These are phyloP conservation scores for Parazoanthus swiftii DNA, from an alignment of 92 coral and sea anemone genomes.

Conservation along the genomic window DNA sequence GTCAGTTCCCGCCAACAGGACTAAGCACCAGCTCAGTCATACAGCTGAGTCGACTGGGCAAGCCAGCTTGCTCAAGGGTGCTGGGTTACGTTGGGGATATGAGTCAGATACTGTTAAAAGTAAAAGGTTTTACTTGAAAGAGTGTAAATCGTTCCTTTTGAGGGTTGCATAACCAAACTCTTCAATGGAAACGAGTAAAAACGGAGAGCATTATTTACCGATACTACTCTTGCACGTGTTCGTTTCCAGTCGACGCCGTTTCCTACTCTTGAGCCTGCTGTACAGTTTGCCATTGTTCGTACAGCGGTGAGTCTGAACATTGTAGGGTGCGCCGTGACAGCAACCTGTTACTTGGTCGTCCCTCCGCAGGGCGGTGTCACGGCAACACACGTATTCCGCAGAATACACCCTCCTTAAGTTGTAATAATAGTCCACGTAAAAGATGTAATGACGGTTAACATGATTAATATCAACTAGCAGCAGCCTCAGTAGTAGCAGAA, in stretches of 20 bases:
- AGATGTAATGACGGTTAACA: too few species aligned
- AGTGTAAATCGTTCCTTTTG: too few species aligned
- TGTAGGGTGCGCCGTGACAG: neutral
- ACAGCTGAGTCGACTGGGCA: too few species aligned
- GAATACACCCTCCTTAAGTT: neutral
- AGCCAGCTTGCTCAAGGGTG: too few species aligned
- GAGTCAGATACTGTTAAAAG: too few species aligned
- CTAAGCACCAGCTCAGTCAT: too few species aligned
- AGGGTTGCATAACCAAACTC: too few species aligned
- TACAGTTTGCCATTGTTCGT: neutral
- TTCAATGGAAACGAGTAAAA: too few species aligned
- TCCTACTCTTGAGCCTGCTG: neutral
- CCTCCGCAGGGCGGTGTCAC: neutral
- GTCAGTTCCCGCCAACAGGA: too few species aligned
- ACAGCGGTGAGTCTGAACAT: neutral
- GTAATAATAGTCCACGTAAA: neutral
- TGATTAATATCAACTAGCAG: neutral
- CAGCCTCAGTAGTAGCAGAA: neutral
- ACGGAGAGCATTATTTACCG: neutral
- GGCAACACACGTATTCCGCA: neutral
- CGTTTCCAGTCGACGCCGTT: conserved; percentile 17
- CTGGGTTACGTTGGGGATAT: too few species aligned
- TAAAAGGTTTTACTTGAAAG: too few species aligned
- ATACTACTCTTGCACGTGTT: neutral
- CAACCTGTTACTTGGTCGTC: neutral